Base-by-base conservation (phyloP, 2,113 vertebrate species). In the Scomber scombrus region DNA sequence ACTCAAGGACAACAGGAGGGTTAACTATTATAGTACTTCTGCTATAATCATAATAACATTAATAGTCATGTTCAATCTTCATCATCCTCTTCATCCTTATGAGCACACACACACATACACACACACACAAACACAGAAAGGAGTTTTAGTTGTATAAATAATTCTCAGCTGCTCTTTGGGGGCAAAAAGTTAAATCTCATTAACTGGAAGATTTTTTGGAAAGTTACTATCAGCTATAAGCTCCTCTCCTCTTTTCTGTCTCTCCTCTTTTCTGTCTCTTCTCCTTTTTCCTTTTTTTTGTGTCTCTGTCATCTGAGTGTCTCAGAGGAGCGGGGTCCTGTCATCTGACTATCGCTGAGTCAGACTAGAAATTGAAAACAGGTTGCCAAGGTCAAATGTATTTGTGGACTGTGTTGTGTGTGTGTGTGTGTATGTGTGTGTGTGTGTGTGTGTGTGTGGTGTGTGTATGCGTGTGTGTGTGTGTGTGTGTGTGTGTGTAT, bases 281-380 rank as follows among this genome's bases (percentile, higher is more conserved):
- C 26, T 55, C 31, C 12, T 31, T 21, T 60, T 26, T 26, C 23
- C 23, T 26, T 26, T 26, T 26, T 26, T 26, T 1, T 26, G 23
- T 2, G 23, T 40, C n/a, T 29, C 31, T 52, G 58, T 67, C 34
- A 78, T 66, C 11, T n/a, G 75, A 85, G 65, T 10, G 19, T 62
- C 86, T 85, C 79, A 45, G 71, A 80, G 86, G 89, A 86, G 26
- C 71, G 69, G 66, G 66, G 21, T 81, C 61, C 31, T 21, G 69
- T 52, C 68, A 76, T 84, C 74, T 82, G 45, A 68, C 43, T 45
- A 8, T 66, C 57, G 80, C 84, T 85, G 89, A 90, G 76, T 90
- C 84, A 87, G 82, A 52, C 19, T 7, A 45, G 40, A 79, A 23
- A 34, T 0, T 52, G 26, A 75, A 82, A 79, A 47, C 64, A 79